phyloP scores from a whole-genome alignment of 2,797 vertebrate species.

The Buceros bicornis region DNA sequence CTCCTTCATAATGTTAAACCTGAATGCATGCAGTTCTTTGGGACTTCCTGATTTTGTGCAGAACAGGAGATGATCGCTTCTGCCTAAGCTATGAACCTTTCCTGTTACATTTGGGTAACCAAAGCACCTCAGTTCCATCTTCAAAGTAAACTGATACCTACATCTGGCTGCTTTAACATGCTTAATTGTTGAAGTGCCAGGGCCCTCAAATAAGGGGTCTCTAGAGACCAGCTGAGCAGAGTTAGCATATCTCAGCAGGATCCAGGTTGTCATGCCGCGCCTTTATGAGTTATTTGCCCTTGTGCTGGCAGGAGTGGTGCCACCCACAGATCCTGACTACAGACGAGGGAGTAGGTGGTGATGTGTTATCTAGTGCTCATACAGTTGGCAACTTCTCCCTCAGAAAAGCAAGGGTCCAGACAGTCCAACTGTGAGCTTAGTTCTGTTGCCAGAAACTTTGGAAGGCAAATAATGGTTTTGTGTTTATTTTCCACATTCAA shows the following conservation, averaged over 20 bases:
- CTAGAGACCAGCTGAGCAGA: background rate
- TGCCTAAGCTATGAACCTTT: background rate
- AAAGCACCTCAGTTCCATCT: background rate
- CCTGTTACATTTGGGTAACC: background rate
- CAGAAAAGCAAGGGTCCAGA: background rate
- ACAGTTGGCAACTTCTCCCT: background rate
- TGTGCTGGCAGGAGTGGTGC: fast-evolving
- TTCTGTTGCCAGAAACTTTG: constrained; percentile 13
- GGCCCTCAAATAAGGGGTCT: background rate
- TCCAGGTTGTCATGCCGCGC: background rate
- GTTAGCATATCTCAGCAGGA: background rate
- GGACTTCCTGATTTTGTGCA: background rate
- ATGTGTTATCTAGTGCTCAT: background rate
- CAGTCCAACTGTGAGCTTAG: background rate
- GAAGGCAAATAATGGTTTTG: constrained; percentile 5
- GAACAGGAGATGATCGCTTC: background rate
- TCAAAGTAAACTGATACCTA: background rate
- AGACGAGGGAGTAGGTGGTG: background rate
- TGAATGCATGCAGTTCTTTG: background rate
- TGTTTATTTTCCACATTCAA: background rate
- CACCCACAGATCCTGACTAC: background rate
- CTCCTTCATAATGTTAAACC: background rate
- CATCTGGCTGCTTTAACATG: background rate
- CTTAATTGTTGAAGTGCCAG: background rate
- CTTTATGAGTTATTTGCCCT: background rate